These are phyloP conservation scores for Mechanitis messenoides DNA, from an alignment of 2,888 invertebrate genomes.

Conservation along the genomic window DNA sequence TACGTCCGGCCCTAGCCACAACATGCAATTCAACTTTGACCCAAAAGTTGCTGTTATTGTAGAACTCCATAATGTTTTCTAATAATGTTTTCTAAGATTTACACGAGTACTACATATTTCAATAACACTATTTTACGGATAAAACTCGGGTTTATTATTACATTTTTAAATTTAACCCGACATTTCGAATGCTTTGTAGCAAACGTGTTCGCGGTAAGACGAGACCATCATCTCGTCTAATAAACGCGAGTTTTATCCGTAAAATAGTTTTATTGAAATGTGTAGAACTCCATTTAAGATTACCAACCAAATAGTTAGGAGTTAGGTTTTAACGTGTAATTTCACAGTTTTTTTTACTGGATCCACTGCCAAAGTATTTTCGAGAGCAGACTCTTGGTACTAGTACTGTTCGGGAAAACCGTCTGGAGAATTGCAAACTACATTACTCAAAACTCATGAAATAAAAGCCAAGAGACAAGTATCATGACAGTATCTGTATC, in stretches of 20 bases:
- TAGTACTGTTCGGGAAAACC: constrained; percentile 18
- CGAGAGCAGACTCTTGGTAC: constrained; percentile 18
- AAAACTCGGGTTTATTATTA: no score
- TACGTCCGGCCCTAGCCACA: constrained; percentile 11
- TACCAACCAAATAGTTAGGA: constrained; percentile 52
- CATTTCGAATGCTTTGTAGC: no score
- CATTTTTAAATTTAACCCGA: no score
- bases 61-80: constrained; percentile 12
- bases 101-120: no score
- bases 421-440: constrained; percentile 11
- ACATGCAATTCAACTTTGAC: constrained; percentile 12
- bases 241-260: no score
- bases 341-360: constrained; percentile 14
- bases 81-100: no score
- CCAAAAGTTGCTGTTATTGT: constrained; percentile 17
- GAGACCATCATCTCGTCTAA: no score
- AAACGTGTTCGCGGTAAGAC: no score
- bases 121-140: no score
- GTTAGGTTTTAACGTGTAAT: constrained; percentile 13
- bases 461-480: constrained; percentile 18
- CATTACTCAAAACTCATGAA: constrained; percentile 21
- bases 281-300: constrained; percentile 22
- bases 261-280: no score
- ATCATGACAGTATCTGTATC: constrained; percentile 18
- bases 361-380: constrained; percentile 1